A percentile compares a stretch with the other conserved stretches of the same genome.
phyloP scores from a whole-genome alignment of 2,888 invertebrate species.

The Thalpophila matura region DNA sequence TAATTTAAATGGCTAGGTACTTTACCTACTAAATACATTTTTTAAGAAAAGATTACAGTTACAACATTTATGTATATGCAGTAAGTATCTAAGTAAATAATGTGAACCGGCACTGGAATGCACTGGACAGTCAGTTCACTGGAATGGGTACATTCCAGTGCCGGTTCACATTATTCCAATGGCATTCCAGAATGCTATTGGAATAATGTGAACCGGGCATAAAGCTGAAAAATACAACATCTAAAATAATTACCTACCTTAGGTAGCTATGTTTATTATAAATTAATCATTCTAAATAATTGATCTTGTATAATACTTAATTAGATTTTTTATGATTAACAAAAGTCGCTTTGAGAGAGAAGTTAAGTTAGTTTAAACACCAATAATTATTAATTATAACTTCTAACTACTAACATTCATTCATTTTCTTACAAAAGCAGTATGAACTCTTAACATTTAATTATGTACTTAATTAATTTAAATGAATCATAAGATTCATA shows the following conservation, averaged over 20 bases:
- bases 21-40: not conserved
- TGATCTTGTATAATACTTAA: slow-evolving; percentile 34
- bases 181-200: too few relatives aligned
- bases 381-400: too few relatives aligned
- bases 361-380: slow-evolving; percentile 1
- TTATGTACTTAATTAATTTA: not conserved
- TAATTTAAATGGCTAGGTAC: not conserved
- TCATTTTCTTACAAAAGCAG: slow-evolving; percentile 36
- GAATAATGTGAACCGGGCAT: too few relatives aligned
- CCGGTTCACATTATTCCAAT: too few relatives aligned
- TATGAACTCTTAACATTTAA: slow-evolving; percentile 16
- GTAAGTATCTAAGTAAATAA: slow-evolving; percentile 19
- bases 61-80: slow-evolving; percentile 18
- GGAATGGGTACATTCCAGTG: too few relatives aligned
- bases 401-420: slow-evolving; percentile 10
- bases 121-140: too few relatives aligned
- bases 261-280: not conserved
- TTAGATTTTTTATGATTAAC: not conserved
- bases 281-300: slow-evolving; percentile 40
- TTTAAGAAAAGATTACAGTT: slow-evolving; percentile 5
- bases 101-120: too few relatives aligned
- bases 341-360: slow-evolving; percentile 3
- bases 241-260: not conserved
- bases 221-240: slow-evolving; percentile 43
- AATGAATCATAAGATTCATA: not conserved